These are phyloP conservation scores for Fregetta grallaria DNA, from an alignment of 2,113 vertebrate genomes.

Conservation along the genomic window DNA sequence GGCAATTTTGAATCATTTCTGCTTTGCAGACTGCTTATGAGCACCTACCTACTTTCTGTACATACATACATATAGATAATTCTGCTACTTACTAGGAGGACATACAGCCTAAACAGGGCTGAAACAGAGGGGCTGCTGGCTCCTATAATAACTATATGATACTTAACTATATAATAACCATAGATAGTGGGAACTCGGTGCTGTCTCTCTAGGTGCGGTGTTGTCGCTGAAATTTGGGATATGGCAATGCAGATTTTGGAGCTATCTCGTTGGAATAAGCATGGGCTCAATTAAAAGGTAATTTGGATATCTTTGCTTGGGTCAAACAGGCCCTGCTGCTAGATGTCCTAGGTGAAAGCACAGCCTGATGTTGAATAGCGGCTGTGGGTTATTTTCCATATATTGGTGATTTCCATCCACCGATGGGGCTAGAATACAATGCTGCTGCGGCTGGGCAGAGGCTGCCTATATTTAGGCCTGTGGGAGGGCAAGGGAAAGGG, in stretches of 20 bases:
- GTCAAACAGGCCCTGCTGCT: neutral
- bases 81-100: neutral
- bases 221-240: neutral
- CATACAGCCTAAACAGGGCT: neutral
- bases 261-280: fast-evolving
- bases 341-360: neutral
- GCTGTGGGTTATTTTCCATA: neutral
- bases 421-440: fast-evolving
- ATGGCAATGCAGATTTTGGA: neutral
- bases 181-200: neutral
- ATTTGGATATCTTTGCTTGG: neutral
- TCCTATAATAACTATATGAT: too few species aligned
- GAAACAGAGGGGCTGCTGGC: neutral
- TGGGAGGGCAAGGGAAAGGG: neutral
- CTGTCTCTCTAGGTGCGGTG: neutral
- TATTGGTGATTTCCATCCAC: neutral
- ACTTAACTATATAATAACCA: neutral
- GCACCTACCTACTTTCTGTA: neutral
- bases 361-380: neutral
- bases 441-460: neutral
- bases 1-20: neutral
- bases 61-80: fast-evolving
- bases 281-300: fast-evolving
- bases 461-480: neutral
- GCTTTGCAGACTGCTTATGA: neutral